These are phyloP conservation scores for Mormyrus hasselquistii DNA, from an alignment of 2,797 vertebrate genomes.

Conservation along the genomic window DNA sequence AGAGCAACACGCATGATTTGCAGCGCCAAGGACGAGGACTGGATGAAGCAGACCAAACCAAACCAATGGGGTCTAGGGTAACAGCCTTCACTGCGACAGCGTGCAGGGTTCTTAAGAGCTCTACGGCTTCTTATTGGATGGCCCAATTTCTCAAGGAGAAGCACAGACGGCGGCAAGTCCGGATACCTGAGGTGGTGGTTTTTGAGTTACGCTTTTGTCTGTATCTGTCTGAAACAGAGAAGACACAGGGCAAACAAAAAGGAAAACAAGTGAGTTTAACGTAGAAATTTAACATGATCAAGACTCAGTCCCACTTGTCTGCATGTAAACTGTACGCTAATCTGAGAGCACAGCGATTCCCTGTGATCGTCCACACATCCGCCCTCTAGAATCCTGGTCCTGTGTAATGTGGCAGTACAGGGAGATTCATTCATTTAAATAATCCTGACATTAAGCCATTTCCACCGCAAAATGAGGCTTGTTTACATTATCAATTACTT, in stretches of 20 bases:
- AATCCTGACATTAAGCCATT: background rate
- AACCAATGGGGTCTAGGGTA: background rate
- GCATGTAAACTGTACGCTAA: slow-evolving; percentile 38
- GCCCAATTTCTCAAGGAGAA: slow-evolving; percentile 8
- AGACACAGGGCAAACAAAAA: slow-evolving; percentile 48
- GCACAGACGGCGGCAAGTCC: slow-evolving; percentile 44
- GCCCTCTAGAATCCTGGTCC: background rate
- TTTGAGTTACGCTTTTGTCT: slow-evolving; percentile 84
- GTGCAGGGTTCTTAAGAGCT: background rate
- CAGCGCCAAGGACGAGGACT: background rate
- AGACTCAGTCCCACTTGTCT: slow-evolving; percentile 30
- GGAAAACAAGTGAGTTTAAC: slow-evolving; percentile 43
- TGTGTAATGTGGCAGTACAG: background rate
- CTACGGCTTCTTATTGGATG: background rate
- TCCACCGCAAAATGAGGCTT: background rate
- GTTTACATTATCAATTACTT: background rate
- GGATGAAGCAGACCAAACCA: background rate
- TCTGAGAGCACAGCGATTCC: slow-evolving; percentile 18
- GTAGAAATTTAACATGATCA: slow-evolving; percentile 30
- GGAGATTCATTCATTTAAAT: background rate
- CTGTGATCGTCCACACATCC: background rate
- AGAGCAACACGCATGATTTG: background rate
- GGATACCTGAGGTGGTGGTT: slow-evolving; percentile 69
- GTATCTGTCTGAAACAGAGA: slow-evolving; percentile 81
- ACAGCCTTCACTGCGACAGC: background rate